phyloP scores from a whole-genome alignment of 2,113 vertebrate genomes.

The Eclectus roratus region DNA sequence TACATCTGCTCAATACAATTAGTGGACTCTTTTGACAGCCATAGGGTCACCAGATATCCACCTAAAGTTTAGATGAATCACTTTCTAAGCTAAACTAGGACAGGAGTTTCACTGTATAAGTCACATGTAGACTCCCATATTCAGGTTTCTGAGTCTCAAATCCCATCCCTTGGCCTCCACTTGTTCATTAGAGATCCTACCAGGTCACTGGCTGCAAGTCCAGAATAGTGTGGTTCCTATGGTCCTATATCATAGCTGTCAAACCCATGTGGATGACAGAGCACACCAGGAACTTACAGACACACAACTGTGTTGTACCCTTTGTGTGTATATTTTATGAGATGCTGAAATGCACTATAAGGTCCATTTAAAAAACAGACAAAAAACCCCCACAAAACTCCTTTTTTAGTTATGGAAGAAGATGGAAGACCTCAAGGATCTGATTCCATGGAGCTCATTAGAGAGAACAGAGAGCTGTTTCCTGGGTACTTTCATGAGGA shows the following conservation, averaged over 20 bases:
- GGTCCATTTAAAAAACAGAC: neutral
- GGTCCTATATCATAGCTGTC: neutral
- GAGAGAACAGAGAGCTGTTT: neutral
- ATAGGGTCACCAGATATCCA: neutral
- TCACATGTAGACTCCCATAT: neutral
- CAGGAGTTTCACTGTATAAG: neutral
- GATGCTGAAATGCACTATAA: neutral
- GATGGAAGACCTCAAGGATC: neutral
- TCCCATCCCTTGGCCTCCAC: neutral
- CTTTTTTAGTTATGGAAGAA: neutral
- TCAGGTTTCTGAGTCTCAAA: neutral
- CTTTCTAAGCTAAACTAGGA: neutral
- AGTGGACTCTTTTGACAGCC: neutral
- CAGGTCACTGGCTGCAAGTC: neutral
- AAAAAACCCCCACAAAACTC: fast-evolving
- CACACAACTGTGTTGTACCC: neutral
- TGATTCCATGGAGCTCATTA: neutral
- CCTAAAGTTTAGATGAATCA: neutral
- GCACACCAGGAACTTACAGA: neutral
- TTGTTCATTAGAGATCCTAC: neutral
- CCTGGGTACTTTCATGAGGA: neutral
- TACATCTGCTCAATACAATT: neutral
- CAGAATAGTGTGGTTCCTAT: neutral
- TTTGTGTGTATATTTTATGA: neutral
- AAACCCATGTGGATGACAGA: neutral